Conservation (phyloP, 2,888 invertebrate species). For the Eristalis pertinax region DNA sequence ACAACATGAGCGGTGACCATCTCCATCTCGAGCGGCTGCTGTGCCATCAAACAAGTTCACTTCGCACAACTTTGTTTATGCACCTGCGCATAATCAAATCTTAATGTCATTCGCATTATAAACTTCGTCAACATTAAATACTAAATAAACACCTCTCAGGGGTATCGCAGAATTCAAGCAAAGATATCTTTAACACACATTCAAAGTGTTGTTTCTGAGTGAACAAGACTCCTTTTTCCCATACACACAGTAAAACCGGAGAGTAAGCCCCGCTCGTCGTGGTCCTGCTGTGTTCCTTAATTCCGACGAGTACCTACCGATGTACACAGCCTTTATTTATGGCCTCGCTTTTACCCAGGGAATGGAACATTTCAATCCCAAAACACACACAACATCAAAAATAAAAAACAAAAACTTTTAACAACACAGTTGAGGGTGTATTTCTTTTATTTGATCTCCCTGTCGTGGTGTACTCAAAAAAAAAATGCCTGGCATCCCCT, state of each 20-base stretch:
- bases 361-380: neutral
- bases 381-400: neutral
- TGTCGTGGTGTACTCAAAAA: neutral
- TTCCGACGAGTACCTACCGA: neutral
- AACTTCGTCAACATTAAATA: too few species aligned
- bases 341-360: neutral
- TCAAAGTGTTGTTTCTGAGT: neutral
- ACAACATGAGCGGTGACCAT: too few species aligned
- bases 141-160: neutral
- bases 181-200: too few species aligned
- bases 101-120: too few species aligned
- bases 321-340: neutral
- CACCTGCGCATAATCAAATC: too few species aligned
- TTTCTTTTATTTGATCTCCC: neutral
- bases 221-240: neutral
- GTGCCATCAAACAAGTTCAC: too few species aligned
- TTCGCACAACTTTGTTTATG: too few species aligned
- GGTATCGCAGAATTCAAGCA: neutral
- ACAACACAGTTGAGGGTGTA: neutral
- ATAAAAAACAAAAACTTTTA: neutral
- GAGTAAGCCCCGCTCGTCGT: neutral
- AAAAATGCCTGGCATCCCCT: neutral
- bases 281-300: neutral
- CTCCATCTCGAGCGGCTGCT: too few species aligned
- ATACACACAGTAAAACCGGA: neutral